Evolutionary conservation across 2,113 vertebrate species (phyloP), one percentile per base, ranked within the genome.

Genomic region (Grammomys dolichurus): DNA sequence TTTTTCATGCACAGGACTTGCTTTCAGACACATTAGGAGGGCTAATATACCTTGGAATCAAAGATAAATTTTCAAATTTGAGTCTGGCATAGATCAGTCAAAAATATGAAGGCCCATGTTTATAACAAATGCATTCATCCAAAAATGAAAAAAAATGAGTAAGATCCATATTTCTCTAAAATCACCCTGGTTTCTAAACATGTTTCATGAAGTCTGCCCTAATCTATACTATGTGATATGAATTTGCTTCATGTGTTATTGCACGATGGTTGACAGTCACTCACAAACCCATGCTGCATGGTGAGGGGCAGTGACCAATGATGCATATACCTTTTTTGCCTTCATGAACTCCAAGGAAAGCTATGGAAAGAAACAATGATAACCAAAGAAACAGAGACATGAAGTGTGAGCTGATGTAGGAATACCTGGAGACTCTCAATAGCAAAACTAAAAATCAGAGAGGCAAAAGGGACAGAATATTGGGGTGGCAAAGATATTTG

Each of bases 1-100:
- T 76, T 69, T 51, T 13, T 28, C 48, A 87, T 60, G 24, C 10
- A 89, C 46, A 77, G 33, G 2, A 77, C 75, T 12, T 76, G 26
- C 3, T 88, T 94, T 95, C 36, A 76, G 36, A 94, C 75, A 67
- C 6, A 80, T 78, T 43, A 94, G 24, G 48, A 94, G 36, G 56
- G 16, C 70, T 87, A n/a, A 0, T 75, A 14, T 93, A 11, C 76
- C 43, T 11, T 93, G 87, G 14, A 92, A 85, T 84, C 43, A n/a
- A 46, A 81, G 0, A 85, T 17, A 4, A 1, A 3, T 86, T 87
- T 94, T 46, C 93, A 24, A 91, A 69, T 24, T 43, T 87, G 28
- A 6, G 5, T 51, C 7, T 56, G 31, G 16, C 9, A n/a, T 88
- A 22, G 65, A 63, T 85, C 8, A 33, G 22, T 58, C 56, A 89